Evolutionary conservation across 1,140 invertebrate species (phyloP).

Genomic region (Drosophila bipectinata): DNA sequence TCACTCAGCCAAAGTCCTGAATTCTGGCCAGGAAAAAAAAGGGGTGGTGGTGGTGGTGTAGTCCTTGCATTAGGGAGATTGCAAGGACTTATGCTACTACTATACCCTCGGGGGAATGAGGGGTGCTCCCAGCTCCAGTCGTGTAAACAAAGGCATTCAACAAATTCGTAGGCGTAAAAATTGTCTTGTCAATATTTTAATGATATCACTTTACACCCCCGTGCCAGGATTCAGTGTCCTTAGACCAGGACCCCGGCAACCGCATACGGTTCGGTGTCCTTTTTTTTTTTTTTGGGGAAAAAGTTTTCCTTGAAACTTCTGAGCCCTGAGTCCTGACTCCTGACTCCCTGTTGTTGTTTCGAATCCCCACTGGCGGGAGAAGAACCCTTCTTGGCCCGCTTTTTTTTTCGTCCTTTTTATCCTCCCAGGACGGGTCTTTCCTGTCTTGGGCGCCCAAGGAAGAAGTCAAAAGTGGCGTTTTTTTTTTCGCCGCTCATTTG

Average conservation of each 20-base stretch:
- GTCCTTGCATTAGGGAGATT: conserved; percentile 55
- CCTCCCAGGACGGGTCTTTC: conserved; percentile 22
- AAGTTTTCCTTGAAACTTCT: conserved; percentile 73
- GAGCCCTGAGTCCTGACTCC: neutral
- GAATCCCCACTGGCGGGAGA: no score
- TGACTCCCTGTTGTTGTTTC: conserved; percentile 21
- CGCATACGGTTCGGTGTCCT: neutral
- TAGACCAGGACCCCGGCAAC: neutral
- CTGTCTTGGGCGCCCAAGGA: conserved; percentile 63
- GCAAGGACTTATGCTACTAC: neutral
- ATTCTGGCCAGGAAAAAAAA: no score
- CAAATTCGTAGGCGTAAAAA: conserved; percentile 79
- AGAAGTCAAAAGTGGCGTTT: conserved; percentile 77
- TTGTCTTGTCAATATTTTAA: conserved; percentile 83
- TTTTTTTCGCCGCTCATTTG: conserved; percentile 68
- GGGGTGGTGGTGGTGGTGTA: no score
- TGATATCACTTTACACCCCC: conserved; percentile 76
- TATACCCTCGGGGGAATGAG: no score
- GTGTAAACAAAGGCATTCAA: conserved; percentile 57
- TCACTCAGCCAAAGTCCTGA: no score
- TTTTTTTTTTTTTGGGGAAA: conserved; percentile 17
- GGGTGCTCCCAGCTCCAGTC: neutral
- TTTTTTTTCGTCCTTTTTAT: conserved; percentile 6
- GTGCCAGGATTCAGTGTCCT: conserved; percentile 15
- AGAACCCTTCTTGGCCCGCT: neutral